phyloP scores from a whole-genome alignment of 2,888 invertebrate genomes.

The Meganola albula region DNA sequence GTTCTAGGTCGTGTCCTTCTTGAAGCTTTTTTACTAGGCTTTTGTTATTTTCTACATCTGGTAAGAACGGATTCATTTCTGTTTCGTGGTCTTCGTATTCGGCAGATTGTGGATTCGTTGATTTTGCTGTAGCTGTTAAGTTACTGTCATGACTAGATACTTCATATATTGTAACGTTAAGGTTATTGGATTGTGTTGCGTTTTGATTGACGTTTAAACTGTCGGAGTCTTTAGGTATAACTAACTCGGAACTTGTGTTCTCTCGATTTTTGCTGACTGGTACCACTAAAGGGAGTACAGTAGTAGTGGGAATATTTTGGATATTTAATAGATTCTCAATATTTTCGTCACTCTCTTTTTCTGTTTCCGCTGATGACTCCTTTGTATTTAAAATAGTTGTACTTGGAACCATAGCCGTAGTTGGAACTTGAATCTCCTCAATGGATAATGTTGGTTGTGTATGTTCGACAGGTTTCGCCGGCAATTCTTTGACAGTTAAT shows the following conservation, averaged over 20 bases:
- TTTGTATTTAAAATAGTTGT: too few relatives aligned
- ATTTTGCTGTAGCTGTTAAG: conserved; percentile 36
- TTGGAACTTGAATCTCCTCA: conserved; percentile 19
- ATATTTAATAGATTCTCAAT: too few relatives aligned
- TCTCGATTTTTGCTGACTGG: conserved; percentile 12
- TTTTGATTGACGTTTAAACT: conserved; percentile 32
- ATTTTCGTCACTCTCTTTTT: too few relatives aligned
- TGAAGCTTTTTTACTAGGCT: conserved; percentile 78
- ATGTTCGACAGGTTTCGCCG: conserved; percentile 16
- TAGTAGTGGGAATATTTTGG: too few relatives aligned
- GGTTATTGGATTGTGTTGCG: conserved; percentile 46
- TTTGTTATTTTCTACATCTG: conserved; percentile 80
- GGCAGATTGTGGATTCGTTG: conserved; percentile 40
- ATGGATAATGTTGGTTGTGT: conserved; percentile 9
- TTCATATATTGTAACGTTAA: conserved; percentile 68
- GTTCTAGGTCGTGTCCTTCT: conserved; percentile 72
- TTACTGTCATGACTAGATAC: conserved; percentile 52
- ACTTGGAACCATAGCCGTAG: conserved; percentile 18
- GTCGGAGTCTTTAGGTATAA: conserved; percentile 12
- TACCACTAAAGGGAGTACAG: too few relatives aligned
- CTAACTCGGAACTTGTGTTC: too few relatives aligned
- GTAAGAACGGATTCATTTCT: conserved; percentile 82
- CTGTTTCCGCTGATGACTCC: too few relatives aligned
- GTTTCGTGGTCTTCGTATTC: conserved; percentile 68
- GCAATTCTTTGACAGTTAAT: conserved; percentile 30